Percentiles rank a stretch among this genome's conserved stretches.
phyloP scores from a whole-genome alignment of 2,113 vertebrate genomes.

The Andinoacara biseriatus region DNA sequence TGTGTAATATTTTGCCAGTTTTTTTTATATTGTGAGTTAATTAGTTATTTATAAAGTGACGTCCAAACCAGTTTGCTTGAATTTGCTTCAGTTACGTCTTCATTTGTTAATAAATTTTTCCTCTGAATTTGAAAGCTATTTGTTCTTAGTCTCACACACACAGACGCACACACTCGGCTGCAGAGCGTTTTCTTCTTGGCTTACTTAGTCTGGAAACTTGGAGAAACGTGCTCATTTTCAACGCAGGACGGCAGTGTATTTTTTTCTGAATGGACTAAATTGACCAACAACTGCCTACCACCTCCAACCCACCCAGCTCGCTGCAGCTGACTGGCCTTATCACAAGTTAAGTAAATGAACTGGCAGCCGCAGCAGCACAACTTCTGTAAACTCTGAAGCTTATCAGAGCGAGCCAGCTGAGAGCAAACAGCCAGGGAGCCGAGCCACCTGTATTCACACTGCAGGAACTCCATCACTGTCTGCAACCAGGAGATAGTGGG shows the following conservation, averaged over 20 bases:
- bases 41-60: not conserved
- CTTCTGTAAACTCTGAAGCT: constrained; percentile 15
- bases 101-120: not conserved
- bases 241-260: not conserved
- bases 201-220: not conserved
- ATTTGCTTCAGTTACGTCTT: not conserved
- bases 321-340: constrained; percentile 7
- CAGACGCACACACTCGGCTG: not conserved
- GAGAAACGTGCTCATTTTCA: constrained; percentile 5
- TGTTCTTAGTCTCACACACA: not conserved
- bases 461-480: constrained; percentile 38
- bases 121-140: not conserved
- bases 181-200: not conserved
- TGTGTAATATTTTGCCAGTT: not conserved
- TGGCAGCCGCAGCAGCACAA: not conserved
- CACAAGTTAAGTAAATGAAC: constrained; percentile 25
- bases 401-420: constrained; percentile 42
- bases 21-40: not conserved
- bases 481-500: not conserved
- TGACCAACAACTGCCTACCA: not conserved
- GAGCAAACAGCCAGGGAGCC: constrained; percentile 1
- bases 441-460: not conserved
- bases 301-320: not conserved
- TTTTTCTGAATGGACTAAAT: constrained; percentile 30
- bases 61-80: not conserved